Evolutionary conservation across 1,140 invertebrate species (phyloP).

Genomic region (Magallana angulata): DNA sequence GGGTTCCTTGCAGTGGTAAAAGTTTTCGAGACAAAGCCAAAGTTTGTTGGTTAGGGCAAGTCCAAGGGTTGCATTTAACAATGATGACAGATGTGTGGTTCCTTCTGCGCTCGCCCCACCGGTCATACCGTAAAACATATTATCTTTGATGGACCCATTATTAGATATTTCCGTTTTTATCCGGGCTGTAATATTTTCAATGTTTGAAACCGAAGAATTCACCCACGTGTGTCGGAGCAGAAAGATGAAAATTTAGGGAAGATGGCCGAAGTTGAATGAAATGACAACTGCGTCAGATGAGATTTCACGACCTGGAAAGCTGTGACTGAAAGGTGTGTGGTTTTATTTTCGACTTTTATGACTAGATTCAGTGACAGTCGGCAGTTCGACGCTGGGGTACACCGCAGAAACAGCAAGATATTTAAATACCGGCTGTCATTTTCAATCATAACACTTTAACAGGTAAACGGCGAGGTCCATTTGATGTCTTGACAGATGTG

Average conservation of each 20-base stretch:
- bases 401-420: neutral
- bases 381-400: neutral
- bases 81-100: no score
- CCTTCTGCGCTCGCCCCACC: no score
- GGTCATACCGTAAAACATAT: no score
- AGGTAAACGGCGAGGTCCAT: neutral
- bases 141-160: no score
- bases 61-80: no score
- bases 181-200: neutral
- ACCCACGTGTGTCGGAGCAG: neutral
- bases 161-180: neutral
- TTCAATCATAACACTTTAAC: neutral
- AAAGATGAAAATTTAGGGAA: neutral
- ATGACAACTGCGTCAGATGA: conserved; percentile 10
- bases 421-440: neutral
- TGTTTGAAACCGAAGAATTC: neutral
- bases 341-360: neutral
- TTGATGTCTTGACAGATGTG: no score
- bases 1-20: no score
- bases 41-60: no score
- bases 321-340: neutral
- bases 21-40: no score
- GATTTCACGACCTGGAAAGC: neutral
- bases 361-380: neutral
- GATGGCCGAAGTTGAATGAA: neutral